Base-by-base conservation (phyloP, 2,113 vertebrate genomes). In the Sceloporus undulatus region DNA sequence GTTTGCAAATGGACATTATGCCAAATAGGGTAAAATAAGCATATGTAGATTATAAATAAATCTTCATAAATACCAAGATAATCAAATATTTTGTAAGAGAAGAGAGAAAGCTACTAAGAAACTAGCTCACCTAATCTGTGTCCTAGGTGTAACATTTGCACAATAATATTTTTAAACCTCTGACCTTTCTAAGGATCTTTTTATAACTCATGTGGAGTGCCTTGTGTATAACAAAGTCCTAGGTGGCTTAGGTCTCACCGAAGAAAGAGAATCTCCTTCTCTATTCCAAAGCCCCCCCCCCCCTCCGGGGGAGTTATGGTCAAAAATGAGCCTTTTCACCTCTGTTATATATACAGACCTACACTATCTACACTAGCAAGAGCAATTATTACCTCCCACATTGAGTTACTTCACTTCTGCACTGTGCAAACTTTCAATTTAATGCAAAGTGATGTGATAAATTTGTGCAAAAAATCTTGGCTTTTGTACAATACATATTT, bases 71-170 rank as follows among this genome's bases (percentile, higher is more conserved):
- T n/a, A 54, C 19, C 42, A 66, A 65, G 62, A 79, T 71, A 65
- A 79, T 40, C 38, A 85, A 79, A 70, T 42, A 56, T 71, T 84
- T 71, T 73, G 9, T 78, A 25, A 88, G 52, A 2, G 70, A 9
- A 87, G 16, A 34, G 9, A 5, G 62, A 81, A 82, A n/a, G 34
- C 4, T 71, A 42, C 29, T 42, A 38, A 27, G 59, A 14, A 11
- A 73, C 42, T 65, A 14, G 42, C 66, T 66, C 56, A 34, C 9
- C 29, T 21, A 40, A 40, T 42, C 23, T 13, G 59, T 59, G 25
- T 80, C n/a, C 48, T 21, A 25, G 70, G 48, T 59, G 18, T 40
- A 87, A 62, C n/a, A 74, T 87, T 81, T 59, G 42, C 34, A 89
- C 34, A 89, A 8, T 5, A 86, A 29, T 9, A 56, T 79, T 27